phyloP scores from a whole-genome alignment of 2,888 invertebrate genomes.

The Argyresthia albistria region DNA sequence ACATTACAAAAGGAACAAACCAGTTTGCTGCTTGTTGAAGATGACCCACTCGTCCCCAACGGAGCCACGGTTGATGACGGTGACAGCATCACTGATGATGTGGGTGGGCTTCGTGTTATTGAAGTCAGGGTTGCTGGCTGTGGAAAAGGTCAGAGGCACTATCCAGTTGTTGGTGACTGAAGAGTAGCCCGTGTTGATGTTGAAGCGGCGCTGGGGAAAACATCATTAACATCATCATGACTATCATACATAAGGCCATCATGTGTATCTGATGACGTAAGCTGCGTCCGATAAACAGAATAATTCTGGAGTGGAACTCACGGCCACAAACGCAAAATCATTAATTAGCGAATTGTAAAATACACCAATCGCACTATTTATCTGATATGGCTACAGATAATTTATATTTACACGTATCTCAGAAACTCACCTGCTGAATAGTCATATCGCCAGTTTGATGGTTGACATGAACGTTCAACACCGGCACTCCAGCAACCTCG shows the following conservation, averaged over 20 bases:
- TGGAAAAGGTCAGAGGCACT: constrained; percentile 52
- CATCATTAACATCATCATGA: no score
- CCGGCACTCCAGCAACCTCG: constrained; percentile 73
- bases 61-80: constrained; percentile 34
- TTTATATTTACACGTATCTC: background rate
- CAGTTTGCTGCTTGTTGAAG: constrained; percentile 74
- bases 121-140: constrained; percentile 50
- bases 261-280: no score
- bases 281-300: no score
- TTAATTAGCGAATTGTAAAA: no score
- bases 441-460: constrained; percentile 45
- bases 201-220: constrained; percentile 56
- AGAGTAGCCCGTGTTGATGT: constrained; percentile 46
- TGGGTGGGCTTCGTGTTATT: constrained; percentile 51
- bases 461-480: constrained; percentile 65
- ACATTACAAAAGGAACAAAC: constrained; percentile 25
- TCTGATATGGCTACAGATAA: no score
- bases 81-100: constrained; percentile 30
- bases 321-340: no score
- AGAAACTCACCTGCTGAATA: constrained; percentile 47
- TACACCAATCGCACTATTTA: no score
- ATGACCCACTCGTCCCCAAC: constrained; percentile 69
- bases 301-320: no score
- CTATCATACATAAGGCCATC: no score
- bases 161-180: constrained; percentile 35